phyloP scores from a whole-genome alignment of 2,113 vertebrate genomes.

The Alectura lathami region DNA sequence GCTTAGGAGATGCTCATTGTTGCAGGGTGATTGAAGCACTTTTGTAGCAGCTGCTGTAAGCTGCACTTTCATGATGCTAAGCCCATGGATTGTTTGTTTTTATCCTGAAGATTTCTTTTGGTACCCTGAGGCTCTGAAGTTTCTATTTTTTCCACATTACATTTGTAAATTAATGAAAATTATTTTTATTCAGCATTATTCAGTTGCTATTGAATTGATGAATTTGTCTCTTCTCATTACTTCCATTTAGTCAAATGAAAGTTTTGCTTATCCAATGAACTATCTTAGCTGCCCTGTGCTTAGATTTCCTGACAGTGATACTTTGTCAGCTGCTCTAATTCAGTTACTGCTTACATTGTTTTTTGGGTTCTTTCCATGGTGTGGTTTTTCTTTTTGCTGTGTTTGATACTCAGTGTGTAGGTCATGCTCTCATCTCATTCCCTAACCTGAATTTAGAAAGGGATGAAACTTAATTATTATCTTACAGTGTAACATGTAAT shows the following conservation, averaged over 20 bases:
- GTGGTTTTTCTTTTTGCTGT: not conserved
- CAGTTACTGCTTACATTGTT: not conserved
- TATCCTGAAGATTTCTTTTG: not conserved
- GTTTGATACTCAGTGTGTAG: not conserved
- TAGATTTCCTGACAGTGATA: not conserved
- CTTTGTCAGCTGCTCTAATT: not conserved
- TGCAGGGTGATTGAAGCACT: not conserved
- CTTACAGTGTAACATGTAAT: not conserved
- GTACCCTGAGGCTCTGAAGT: not conserved
- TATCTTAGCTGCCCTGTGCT: not conserved
- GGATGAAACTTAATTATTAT: not conserved
- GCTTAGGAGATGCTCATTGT: not conserved
- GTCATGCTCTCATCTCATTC: not conserved
- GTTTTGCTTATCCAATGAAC: not conserved
- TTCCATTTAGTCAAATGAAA: not conserved
- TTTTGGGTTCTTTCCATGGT: not conserved
- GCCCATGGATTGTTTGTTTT: not conserved
- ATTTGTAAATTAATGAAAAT: not conserved
- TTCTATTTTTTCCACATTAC: not conserved
- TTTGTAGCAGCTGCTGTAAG: slow-evolving; percentile 21
- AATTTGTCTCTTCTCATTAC: not conserved
- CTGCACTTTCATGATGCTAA: not conserved
- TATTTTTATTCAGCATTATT: not conserved
- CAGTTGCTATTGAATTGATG: not conserved
- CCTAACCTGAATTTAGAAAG: not conserved